Percentiles rank a stretch among this genome's conserved stretches.
Conservation (phyloP, 2,888 invertebrate genomes). For the Drosophila macrothrix region DNA sequence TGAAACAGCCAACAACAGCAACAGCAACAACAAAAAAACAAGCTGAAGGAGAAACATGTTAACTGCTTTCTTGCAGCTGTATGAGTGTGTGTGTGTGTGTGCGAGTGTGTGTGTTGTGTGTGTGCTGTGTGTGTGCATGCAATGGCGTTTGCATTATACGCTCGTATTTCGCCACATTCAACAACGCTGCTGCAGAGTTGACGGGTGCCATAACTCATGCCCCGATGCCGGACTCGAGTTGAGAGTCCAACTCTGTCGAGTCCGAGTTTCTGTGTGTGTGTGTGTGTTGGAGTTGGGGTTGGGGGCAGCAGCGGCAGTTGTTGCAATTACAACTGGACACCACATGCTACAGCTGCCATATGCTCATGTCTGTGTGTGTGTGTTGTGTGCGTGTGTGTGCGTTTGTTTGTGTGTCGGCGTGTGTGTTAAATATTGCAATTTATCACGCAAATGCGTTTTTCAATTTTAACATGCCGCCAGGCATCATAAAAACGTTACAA, state of each 20-base stretch:
- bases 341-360: conserved; percentile 76
- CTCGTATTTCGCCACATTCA: conserved; percentile 82
- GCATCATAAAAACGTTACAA: conserved; percentile 83
- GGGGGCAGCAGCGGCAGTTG: conserved; percentile 65
- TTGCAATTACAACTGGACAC: conserved; percentile 78
- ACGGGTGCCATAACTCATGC: conserved; percentile 81
- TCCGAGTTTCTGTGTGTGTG: conserved; percentile 19
- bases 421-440: conserved; percentile 85
- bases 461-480: conserved; percentile 85
- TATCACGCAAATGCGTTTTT: conserved; percentile 85
- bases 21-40: conserved; percentile 7
- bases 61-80: conserved; percentile 72
- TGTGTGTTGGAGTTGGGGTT: conserved; percentile 28
- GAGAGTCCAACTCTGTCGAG: conserved; percentile 37
- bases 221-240: conserved; percentile 56
- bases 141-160: conserved; percentile 81
- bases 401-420: conserved; percentile 48
- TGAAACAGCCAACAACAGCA: conserved; percentile 64
- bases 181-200: conserved; percentile 69
- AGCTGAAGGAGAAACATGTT: conserved; percentile 79
- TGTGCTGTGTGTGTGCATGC: conserved; percentile 57
- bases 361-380: conserved; percentile 41
- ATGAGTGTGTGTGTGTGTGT: conserved; percentile 35
- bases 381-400: conserved; percentile 30
- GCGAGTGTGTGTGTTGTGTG: conserved; percentile 33